A percentile compares a stretch with the other conserved stretches of the same genome.
Conservation (phyloP, 2,797 vertebrate genomes). For the Gymnoscopelus microlampas region DNA sequence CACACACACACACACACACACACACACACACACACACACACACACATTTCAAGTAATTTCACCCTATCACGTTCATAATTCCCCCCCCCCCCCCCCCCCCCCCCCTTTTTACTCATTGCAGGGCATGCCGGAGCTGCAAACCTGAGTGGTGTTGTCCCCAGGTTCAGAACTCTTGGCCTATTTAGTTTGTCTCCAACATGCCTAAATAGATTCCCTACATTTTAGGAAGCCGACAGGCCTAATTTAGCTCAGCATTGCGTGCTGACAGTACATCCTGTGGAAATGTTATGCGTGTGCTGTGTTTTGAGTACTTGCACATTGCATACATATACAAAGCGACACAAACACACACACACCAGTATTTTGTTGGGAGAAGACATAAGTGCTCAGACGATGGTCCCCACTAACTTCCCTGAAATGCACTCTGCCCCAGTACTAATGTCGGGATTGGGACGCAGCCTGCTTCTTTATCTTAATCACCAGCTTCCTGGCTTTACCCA, state of each 20-base stretch:
- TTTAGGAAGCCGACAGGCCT: slow-evolving; percentile 24
- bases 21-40: too few species aligned
- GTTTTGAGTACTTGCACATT: slow-evolving; percentile 26
- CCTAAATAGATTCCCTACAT: slow-evolving; percentile 17
- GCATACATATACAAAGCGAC: slow-evolving; percentile 25
- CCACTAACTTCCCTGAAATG: slow-evolving; percentile 43
- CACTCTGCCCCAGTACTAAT: slow-evolving; percentile 21
- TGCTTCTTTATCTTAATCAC: slow-evolving; percentile 64
- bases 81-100: too few species aligned
- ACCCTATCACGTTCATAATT: too few species aligned
- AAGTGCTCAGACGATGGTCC: slow-evolving; percentile 41
- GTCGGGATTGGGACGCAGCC: slow-evolving; percentile 22
- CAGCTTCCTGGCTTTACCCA: slow-evolving; percentile 50
- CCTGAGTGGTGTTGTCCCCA: background rate
- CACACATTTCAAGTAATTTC: too few species aligned
- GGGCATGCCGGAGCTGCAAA: background rate
- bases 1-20: too few species aligned
- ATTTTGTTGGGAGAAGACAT: slow-evolving; percentile 28
- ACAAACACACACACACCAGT: slow-evolving; percentile 30
- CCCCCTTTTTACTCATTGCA: too few species aligned
- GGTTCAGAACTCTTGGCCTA: background rate
- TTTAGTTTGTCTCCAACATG: slow-evolving; percentile 22
- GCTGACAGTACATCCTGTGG: slow-evolving; percentile 25
- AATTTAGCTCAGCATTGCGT: slow-evolving; percentile 46
- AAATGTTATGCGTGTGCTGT: slow-evolving; percentile 11